A percentile compares a stretch with the other conserved stretches of the same genome.
Conservation (phyloP, 2,888 invertebrate genomes). For the Miltochrista miniata region DNA sequence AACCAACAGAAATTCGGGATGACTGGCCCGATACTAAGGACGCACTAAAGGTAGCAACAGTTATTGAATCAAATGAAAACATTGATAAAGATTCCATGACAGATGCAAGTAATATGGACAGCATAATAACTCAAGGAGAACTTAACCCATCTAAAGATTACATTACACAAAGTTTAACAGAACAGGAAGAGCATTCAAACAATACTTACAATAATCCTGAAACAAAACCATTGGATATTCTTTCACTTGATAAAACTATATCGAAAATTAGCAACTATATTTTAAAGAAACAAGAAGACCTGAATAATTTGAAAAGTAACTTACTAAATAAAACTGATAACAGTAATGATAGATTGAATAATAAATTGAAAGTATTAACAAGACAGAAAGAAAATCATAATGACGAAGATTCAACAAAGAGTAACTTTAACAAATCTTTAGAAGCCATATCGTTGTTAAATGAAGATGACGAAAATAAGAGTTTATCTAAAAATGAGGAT, state of each 20-base stretch:
- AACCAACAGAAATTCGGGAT: slow-evolving; percentile 33
- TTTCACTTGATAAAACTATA: slow-evolving; percentile 26
- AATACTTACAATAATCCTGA: background rate
- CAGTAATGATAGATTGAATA: slow-evolving; percentile 5
- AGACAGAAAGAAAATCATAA: background rate
- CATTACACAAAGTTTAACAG: too few species aligned
- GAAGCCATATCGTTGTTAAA: background rate
- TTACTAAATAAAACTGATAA: slow-evolving; percentile 13
- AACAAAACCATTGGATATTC: slow-evolving; percentile 5
- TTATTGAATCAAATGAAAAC: background rate
- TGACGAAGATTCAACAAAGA: background rate
- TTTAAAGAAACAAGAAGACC: slow-evolving; percentile 39
- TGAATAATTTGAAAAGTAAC: slow-evolving; percentile 29
- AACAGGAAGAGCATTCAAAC: background rate
- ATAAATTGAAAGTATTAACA: background rate
- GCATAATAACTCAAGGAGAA: slow-evolving; percentile 6
- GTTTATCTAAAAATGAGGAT: background rate
- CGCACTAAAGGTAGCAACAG: background rate
- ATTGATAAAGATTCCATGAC: slow-evolving; percentile 15
- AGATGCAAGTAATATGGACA: slow-evolving; percentile 16
- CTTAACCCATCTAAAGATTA: too few species aligned
- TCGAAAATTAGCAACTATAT: slow-evolving; percentile 43
- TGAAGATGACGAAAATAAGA: background rate
- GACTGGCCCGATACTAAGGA: slow-evolving; percentile 9
- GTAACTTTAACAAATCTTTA: background rate